These are phyloP conservation scores for Capitella teleta DNA, from an alignment of 1,140 invertebrate species.

Conservation along the genomic window DNA sequence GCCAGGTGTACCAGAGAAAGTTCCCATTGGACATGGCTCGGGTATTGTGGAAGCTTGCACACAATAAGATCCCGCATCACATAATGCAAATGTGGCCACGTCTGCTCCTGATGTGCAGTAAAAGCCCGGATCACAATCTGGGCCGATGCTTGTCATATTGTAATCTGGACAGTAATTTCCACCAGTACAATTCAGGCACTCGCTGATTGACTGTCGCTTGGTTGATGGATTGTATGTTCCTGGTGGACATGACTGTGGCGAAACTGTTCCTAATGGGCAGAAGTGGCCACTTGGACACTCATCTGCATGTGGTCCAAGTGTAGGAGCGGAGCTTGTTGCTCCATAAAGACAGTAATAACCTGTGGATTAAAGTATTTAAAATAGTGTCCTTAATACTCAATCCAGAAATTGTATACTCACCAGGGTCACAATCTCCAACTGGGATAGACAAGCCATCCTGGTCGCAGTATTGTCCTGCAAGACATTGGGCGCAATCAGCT, in stretches of 20 bases:
- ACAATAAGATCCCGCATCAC: conserved; percentile 30
- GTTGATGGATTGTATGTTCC: conserved; percentile 27
- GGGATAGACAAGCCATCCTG: conserved; percentile 20
- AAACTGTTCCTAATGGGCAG: conserved; percentile 30
- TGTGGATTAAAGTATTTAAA: not conserved
- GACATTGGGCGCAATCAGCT: conserved; percentile 25
- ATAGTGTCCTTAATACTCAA: not conserved
- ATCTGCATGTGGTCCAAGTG: conserved; percentile 18
- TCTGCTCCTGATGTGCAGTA: conserved; percentile 28
- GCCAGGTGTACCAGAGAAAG: conserved; percentile 29
- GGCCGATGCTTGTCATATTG: conserved; percentile 25
- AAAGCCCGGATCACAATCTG: conserved; percentile 23
- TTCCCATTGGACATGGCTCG: conserved; percentile 29
- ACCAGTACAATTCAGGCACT: conserved; percentile 28
- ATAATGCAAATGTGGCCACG: conserved; percentile 18
- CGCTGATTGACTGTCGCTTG: conserved; percentile 14
- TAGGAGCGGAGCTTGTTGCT: conserved; percentile 8
- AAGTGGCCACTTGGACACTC: conserved; percentile 30
- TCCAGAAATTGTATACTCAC: conserved; percentile 3
- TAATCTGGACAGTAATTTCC: conserved; percentile 34
- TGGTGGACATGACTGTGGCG: conserved; percentile 27
- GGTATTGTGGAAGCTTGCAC: conserved; percentile 20
- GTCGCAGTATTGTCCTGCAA: conserved; percentile 32
- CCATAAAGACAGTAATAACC: conserved; percentile 30
- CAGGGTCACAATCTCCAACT: conserved; percentile 25